Base-by-base conservation (phyloP, 92 coral and sea anemone species). In the Porites cylindrica region DNA sequence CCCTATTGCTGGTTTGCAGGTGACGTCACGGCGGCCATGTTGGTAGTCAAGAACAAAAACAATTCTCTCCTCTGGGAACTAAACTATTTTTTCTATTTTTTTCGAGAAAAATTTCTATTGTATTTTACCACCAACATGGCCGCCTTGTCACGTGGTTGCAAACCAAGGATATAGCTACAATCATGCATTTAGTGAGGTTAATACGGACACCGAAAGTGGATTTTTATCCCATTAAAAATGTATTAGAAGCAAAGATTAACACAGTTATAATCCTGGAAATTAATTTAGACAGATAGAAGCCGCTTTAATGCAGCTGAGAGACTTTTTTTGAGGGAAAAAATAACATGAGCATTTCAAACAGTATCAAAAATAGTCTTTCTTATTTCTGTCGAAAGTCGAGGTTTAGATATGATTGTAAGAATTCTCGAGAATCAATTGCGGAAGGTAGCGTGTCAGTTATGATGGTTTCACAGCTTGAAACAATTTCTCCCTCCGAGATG, bases 391-490 rank as follows among this genome's bases (percentile, higher is more conserved):
- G 14, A 54, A 10, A 10, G 12, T 54, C 16, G 14, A 10, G 60
- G 12, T 13, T 54, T 54, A 54, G 60, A 13, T 13, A 13, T 54
- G 0, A 10, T 56, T 56, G 61, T 2, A 10, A 76, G 16, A 54
- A 18, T 16, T 62, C 9, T 51, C 19, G 63, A 56, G 47, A 12
- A 9, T 12, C 14, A 51, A 75, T 75, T 13, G 7, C 2, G 63
- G 47, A 6, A 38, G 47, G 5, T 38, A 38, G 47, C 47, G 47
- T 38, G 47, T 38, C 59, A 17, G 32, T 54, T 47, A 63, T 19
- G 50, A 50, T 1, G 61, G 74, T 7, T 58, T 16, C 83, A 8
- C 83, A 19, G 83, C 54, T 13, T 79, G 83, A 79, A 19, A 79
- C 51, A 29, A 64, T 26, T 12, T 66, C 51, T 7, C 84, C 71